Base-by-base conservation (phyloP, 2,797 vertebrate genomes). In the Sebastes steindachneri region DNA sequence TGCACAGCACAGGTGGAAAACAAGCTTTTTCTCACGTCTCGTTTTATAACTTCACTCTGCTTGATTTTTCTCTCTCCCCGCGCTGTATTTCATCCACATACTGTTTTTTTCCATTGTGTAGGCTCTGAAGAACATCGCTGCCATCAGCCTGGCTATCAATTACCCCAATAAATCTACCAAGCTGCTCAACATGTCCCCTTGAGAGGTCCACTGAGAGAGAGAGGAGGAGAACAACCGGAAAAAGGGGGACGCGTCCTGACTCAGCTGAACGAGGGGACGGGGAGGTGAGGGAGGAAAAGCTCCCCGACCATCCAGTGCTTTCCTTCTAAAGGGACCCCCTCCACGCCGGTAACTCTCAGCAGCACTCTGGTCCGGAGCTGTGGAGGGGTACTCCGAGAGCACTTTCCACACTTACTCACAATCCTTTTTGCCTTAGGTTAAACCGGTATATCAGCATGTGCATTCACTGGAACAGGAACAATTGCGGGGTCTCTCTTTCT, bases 91-190 rank as follows among this genome's bases (percentile, higher is more conserved):
- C 25, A 66, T 69, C 75, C 75, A 79, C 54, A 31, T 84, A 82
- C 69, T 63, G 7, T 35, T 64, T 25, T 23, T 63, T 25, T 35
- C 1, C 28, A 75, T 89, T 55, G 23, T 90, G 26, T 89, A 99
- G 99, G 98, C 97, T 86, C 96, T 99, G 94, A 98, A 96, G 96
- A 99, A 99, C 95, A 97, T 99, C 76, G 97, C 97, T 82, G 98
- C 98, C 92, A 98, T 99, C 96, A 99, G 98, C 95, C 96, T 99
- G 95, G 98, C 98, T 82, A 99, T 99, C 96, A 97, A 97, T 96
- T 99, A 99, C 86, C 96, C 97, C 35, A 99, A 99, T 96, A 99
- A 98, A 96, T 98, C 97, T 25, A 99, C 99, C 72, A 95, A 94
- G 93, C 95, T 97, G 79, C 97, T 98, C 96, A 96, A 96, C 90